Conservation (phyloP, 2,113 vertebrate species). For the Sakesphorus luctuosus region DNA sequence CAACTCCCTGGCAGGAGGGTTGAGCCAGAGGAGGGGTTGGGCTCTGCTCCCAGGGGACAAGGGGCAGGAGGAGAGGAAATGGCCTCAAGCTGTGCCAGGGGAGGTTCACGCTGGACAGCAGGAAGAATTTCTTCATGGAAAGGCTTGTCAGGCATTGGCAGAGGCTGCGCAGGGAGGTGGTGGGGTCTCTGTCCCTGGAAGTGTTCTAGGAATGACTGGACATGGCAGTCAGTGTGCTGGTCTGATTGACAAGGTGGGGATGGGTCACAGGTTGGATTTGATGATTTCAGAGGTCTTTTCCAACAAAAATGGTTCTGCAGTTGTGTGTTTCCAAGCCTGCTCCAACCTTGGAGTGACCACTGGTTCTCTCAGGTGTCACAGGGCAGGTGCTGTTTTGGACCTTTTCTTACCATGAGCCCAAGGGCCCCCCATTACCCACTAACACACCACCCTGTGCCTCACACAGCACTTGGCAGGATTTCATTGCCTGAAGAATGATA, state of each 20-base stretch:
- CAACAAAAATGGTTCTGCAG: too few relatives aligned
- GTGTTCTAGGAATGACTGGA: background rate
- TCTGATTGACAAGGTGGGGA: background rate
- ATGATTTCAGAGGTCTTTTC: background rate
- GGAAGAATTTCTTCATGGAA: background rate
- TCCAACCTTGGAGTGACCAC: background rate
- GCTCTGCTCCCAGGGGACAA: background rate
- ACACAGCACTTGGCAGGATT: too few relatives aligned
- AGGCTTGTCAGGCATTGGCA: background rate
- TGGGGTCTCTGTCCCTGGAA: background rate
- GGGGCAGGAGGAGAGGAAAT: background rate
- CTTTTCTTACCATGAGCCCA: too few relatives aligned
- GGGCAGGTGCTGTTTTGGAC: background rate
- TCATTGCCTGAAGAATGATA: background rate
- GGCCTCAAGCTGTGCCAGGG: background rate
- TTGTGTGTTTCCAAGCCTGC: background rate
- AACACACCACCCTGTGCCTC: background rate
- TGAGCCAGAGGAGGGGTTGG: background rate
- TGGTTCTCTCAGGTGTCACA: background rate
- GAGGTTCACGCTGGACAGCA: background rate
- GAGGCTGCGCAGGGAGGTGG: background rate
- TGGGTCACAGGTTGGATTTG: accelerated
- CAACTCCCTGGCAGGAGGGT: background rate
- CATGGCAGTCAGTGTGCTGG: accelerated
- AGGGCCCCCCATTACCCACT: too few relatives aligned